phyloP scores from a whole-genome alignment of 2,888 invertebrate genomes.

The Lithosia quadra region DNA sequence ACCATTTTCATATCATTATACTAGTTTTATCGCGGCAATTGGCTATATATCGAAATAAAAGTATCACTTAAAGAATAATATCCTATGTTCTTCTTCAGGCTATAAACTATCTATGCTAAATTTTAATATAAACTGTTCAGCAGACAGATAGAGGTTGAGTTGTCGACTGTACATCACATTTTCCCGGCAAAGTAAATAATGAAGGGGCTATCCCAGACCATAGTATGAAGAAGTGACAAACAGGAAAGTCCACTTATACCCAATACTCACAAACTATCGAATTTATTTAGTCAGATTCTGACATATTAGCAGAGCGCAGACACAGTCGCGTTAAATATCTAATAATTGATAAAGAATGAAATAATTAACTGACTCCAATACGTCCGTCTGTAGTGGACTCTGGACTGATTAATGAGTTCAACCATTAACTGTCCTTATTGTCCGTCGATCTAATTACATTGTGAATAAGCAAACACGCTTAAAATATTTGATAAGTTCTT shows the following conservation, averaged over 20 bases:
- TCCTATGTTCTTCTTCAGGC: no score
- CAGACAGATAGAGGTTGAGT: no score
- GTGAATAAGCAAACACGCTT: slow-evolving; percentile 24
- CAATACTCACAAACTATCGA: background rate
- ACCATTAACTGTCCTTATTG: slow-evolving; percentile 53
- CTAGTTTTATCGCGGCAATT: no score
- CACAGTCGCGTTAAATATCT: slow-evolving; percentile 3
- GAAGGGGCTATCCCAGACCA: no score
- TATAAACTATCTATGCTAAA: background rate
- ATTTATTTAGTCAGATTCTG: background rate
- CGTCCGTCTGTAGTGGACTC: slow-evolving; percentile 38
- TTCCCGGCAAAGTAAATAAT: no score
- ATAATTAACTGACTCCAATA: slow-evolving; percentile 30
- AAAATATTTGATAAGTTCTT: slow-evolving; percentile 16
- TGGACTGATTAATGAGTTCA: slow-evolving; percentile 47
- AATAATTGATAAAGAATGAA: slow-evolving; percentile 18
- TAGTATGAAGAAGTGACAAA: no score
- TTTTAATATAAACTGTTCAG: background rate
- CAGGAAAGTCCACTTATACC: no score
- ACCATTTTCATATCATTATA: no score
- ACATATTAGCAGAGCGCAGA: background rate
- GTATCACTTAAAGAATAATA: no score
- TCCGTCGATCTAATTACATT: slow-evolving; percentile 41
- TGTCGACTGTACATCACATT: no score
- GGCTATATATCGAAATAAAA: no score